phyloP scores from a whole-genome alignment of 2,113 vertebrate species.

The Platysteira castanea region DNA sequence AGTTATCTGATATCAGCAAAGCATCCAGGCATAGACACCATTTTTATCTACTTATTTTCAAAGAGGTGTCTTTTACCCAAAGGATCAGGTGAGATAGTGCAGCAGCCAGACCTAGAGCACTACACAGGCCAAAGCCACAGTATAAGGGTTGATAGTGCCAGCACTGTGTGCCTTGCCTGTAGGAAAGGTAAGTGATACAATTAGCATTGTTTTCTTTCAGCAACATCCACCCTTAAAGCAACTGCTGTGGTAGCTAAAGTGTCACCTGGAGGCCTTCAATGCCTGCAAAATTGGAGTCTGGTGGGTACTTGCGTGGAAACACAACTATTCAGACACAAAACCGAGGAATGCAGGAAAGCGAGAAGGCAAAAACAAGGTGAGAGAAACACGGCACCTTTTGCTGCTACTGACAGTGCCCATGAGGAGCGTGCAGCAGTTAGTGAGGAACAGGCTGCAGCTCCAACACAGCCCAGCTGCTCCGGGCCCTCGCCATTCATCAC shows the following conservation, averaged over 20 bases:
- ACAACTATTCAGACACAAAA: not conserved
- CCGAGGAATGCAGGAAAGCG: rapidly evolving
- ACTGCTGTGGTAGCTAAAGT: not conserved
- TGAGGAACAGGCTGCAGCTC: not conserved
- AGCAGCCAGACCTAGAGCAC: not conserved
- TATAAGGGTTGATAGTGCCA: rapidly evolving
- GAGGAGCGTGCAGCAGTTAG: not conserved
- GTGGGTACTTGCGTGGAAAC: rapidly evolving
- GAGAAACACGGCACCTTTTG: not conserved
- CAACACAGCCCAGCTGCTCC: not conserved
- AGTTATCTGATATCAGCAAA: not conserved
- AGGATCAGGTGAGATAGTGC: not conserved
- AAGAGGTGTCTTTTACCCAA: not conserved
- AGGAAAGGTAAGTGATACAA: not conserved
- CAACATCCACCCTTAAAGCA: not conserved
- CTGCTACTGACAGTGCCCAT: rapidly evolving
- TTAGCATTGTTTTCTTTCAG: not conserved
- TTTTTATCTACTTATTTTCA: not conserved
- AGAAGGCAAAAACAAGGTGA: not conserved
- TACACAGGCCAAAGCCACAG: not conserved
- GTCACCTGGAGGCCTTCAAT: not conserved
- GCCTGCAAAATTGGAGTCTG: not conserved
- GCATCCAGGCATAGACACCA: not conserved
- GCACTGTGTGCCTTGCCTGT: rapidly evolving
- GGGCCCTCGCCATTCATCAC: rapidly evolving